Conservation (phyloP, 2,797 vertebrate genomes). For the Melopsittacus undulatus region DNA sequence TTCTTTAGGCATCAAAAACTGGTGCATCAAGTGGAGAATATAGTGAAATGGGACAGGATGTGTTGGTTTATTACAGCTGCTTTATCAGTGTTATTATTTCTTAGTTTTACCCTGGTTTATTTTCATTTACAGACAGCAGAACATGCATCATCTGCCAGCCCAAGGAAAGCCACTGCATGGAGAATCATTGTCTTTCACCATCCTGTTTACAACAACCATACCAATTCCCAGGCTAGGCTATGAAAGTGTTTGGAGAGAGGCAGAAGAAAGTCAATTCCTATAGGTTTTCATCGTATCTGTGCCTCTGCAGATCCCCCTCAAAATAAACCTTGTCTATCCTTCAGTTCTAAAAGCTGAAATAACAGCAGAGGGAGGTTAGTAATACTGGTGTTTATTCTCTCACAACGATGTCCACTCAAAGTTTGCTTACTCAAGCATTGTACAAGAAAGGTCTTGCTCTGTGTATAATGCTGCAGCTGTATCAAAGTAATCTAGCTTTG, state of each 20-base stretch:
- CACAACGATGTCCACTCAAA: background rate
- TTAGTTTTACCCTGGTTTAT: background rate
- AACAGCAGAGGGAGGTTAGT: background rate
- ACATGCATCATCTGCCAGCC: background rate
- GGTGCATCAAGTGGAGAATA: background rate
- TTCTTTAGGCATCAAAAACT: background rate
- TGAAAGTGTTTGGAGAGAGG: background rate
- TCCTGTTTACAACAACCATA: fast-evolving
- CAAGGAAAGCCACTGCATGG: background rate
- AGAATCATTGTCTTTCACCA: background rate
- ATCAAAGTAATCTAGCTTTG: background rate
- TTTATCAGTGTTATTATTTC: background rate
- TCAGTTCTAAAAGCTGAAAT: background rate
- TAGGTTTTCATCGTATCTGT: background rate
- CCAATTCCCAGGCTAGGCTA: background rate
- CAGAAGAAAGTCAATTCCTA: background rate
- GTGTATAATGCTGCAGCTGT: background rate
- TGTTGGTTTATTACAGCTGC: background rate
- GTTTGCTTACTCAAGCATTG: background rate
- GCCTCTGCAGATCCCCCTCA: background rate
- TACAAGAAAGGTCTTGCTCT: background rate
- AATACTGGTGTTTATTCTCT: background rate
- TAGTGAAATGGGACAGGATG: background rate
- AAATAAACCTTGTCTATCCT: background rate
- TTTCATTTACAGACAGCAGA: background rate